Evolutionary conservation across 1,140 invertebrate genomes (phyloP).

Genomic region (Pseudomyrmex flavicornis): DNA sequence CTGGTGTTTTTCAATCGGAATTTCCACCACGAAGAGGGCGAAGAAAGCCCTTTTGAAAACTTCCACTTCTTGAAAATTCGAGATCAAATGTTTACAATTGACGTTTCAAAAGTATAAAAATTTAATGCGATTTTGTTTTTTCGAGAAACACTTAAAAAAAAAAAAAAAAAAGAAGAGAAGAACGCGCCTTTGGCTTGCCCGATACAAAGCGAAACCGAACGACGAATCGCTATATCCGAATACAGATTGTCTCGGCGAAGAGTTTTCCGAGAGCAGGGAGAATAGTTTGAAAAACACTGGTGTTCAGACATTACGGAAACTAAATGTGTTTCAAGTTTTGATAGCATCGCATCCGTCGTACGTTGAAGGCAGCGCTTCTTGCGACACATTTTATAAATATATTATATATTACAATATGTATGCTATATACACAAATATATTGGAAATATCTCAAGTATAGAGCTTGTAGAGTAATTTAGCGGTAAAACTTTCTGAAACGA

Average conservation of each 20-base stretch:
- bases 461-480: too few species aligned
- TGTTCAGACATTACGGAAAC: slow-evolving; percentile 30
- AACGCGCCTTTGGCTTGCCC: not conserved
- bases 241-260: slow-evolving; percentile 1
- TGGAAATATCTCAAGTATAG: too few species aligned
- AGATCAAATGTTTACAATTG: too few species aligned
- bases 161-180: not conserved
- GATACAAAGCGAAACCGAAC: not conserved
- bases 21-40: too few species aligned
- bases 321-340: slow-evolving; percentile 55
- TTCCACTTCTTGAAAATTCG: too few species aligned
- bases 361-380: not conserved
- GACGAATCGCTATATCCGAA: not conserved
- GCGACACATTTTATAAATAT: not conserved
- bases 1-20: slow-evolving; percentile 46
- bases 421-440: too few species aligned
- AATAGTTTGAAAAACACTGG: slow-evolving; percentile 55
- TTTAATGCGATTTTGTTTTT: too few species aligned
- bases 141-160: too few species aligned
- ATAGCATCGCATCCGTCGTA: slow-evolving; percentile 45
- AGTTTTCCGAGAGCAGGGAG: not conserved
- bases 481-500: not conserved
- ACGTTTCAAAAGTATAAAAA: too few species aligned
- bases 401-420: too few species aligned
- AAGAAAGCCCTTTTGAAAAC: too few species aligned